These are phyloP conservation scores for Agriotes lineatus DNA, from an alignment of 2,888 invertebrate species.

Conservation along the genomic window DNA sequence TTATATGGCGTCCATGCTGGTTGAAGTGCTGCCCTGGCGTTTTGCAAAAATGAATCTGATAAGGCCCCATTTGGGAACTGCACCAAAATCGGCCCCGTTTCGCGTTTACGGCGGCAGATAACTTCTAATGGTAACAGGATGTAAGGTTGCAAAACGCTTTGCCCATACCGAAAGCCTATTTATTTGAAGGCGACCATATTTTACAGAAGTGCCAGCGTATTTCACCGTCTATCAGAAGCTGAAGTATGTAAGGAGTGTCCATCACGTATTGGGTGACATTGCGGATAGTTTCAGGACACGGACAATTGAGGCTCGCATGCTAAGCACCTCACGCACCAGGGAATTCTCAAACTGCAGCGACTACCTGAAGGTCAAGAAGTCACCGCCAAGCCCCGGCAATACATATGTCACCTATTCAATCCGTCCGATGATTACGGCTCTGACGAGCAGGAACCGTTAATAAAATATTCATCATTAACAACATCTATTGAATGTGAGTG, in stretches of 20 bases:
- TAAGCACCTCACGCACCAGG: slow-evolving; percentile 60
- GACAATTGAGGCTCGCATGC: slow-evolving; percentile 59
- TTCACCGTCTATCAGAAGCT: slow-evolving; percentile 35
- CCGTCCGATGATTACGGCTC: slow-evolving; percentile 9
- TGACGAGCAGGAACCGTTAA: slow-evolving; percentile 24
- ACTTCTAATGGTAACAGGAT: not conserved
- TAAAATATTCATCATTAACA: slow-evolving; percentile 30
- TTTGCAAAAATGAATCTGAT: no score
- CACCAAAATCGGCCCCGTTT: no score
- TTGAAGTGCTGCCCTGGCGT: no score
- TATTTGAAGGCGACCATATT: slow-evolving; percentile 27
- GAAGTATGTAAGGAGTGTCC: slow-evolving; percentile 64
- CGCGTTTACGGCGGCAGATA: no score
- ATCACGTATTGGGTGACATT: slow-evolving; percentile 67
- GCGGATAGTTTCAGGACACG: slow-evolving; percentile 64
- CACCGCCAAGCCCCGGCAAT: slow-evolving; percentile 38
- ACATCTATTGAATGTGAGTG: slow-evolving; percentile 11
- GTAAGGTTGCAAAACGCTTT: slow-evolving; percentile 3
- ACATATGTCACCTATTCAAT: slow-evolving; percentile 25
- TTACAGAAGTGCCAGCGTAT: slow-evolving; percentile 32
- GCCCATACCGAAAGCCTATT: slow-evolving; percentile 18
- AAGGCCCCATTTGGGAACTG: no score
- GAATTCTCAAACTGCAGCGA: slow-evolving; percentile 52
- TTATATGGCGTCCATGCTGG: no score
- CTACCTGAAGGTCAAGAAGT: slow-evolving; percentile 49